Evolutionary conservation across 2,113 vertebrate genomes (phyloP), one percentile per base, ranked within the genome.

Genomic region (Aplodontia rufa): DNA sequence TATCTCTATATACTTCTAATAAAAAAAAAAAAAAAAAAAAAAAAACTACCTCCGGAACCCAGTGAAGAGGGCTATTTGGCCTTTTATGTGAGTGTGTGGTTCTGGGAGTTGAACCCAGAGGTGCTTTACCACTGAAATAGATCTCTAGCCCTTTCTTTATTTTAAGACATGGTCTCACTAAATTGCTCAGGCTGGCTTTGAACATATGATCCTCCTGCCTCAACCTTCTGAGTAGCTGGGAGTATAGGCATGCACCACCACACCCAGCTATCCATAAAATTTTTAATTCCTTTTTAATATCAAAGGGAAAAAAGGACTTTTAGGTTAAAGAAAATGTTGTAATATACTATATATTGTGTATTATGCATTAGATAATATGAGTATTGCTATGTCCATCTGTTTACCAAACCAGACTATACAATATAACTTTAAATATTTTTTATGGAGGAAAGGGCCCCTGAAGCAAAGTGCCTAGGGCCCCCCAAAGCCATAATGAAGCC

Each of bases 251-350:
- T 64, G 13, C 4, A 12, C 30, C 62, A 64, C 14, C 28, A 16
- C 14, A 64, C 4, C 62, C 32, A 12, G 62, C 62, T 64, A 5
- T 2, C 45, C 37, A 24, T 17, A 55, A 47, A n/a, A 47, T 1
- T 79, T 87, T 71, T 68, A n/a, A 83, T 79, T 86, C 37, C 26
- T 95, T 79, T 84, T 60, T 64, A 85, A 87, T 87, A 37, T 71
- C 37, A 71, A 68, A 81, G 42, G 40, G 64, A 51, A 49, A 68
- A 75, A 76, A 53, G 17, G 83, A 75, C 20, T 30, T 68, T 80
- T 51, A 92, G 62, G 22, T 62, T 80, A 12, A 92, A 96, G 30
- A 81, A 96, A 69, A 51, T 72, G 14, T 71, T 90, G 13, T 30
- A 80, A 60, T 58, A 30, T 60, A 13, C 5, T 58, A 5, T 66